These are phyloP conservation scores for Sclerurus mexicanus DNA, from an alignment of 2,113 vertebrate genomes.

Conservation along the genomic window DNA sequence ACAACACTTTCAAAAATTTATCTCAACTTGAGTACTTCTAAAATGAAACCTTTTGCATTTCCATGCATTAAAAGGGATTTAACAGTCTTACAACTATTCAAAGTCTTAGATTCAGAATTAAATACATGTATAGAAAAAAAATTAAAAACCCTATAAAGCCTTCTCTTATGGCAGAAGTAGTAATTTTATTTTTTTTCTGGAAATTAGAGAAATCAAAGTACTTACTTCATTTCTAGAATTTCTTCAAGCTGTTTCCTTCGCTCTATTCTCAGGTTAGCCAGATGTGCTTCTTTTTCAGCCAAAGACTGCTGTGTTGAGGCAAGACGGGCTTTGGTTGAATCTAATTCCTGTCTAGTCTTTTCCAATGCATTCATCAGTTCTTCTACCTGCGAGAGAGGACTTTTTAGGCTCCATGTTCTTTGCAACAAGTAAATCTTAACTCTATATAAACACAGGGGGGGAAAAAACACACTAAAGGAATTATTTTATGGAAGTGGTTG, in stretches of 20 bases:
- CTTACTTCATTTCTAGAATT: slow-evolving; percentile 98
- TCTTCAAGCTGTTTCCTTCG: slow-evolving; percentile 92
- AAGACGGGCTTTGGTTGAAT: slow-evolving; percentile 89
- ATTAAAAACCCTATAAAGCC: accelerated
- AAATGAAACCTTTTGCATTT: background rate
- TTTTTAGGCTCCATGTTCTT: background rate
- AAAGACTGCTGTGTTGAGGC: slow-evolving; percentile 91
- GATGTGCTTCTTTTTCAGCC: slow-evolving; percentile 88
- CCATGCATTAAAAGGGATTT: background rate
- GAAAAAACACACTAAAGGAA: background rate
- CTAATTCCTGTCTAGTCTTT: slow-evolving; percentile 92
- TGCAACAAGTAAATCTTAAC: background rate
- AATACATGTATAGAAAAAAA: background rate
- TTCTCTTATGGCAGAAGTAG: background rate
- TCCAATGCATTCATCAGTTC: slow-evolving; percentile 91
- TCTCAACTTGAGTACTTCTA: background rate
- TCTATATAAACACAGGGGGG: background rate
- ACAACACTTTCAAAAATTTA: background rate
- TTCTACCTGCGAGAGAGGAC: slow-evolving; percentile 80
- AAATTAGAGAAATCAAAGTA: background rate
- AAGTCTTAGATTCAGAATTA: background rate
- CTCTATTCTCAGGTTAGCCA: slow-evolving; percentile 87
- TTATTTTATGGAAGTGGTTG: background rate
- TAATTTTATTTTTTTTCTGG: background rate
- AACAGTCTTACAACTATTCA: background rate